Evolutionary conservation across 2,888 invertebrate species (phyloP).

Genomic region (Leptinotarsa rubiginosa): DNA sequence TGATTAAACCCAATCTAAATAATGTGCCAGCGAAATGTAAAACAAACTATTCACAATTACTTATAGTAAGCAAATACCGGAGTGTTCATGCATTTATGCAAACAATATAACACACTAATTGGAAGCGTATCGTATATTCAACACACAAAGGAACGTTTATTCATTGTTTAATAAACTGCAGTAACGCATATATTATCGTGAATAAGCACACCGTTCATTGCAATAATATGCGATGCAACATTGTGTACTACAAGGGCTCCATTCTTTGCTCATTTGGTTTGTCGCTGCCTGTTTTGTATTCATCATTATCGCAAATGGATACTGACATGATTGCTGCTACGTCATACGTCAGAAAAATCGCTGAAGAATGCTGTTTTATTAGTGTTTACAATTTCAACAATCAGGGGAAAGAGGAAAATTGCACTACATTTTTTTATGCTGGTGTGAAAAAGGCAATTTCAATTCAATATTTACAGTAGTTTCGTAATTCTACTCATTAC

Average conservation of each 20-base stretch:
- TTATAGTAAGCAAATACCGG: conserved; percentile 44
- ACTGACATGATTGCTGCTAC: neutral
- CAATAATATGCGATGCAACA: conserved; percentile 41
- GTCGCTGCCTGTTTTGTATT: conserved; percentile 21
- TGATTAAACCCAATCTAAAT: conserved; percentile 34
- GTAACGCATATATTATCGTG: conserved; percentile 45
- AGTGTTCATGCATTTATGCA: conserved; percentile 45
- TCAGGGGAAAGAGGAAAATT: too few relatives aligned
- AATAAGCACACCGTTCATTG: conserved; percentile 41
- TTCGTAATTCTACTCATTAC: too few relatives aligned
- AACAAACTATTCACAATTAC: conserved; percentile 44
- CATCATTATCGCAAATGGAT: neutral
- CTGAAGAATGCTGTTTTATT: too few relatives aligned
- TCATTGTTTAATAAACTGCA: conserved; percentile 51
- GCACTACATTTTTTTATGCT: too few relatives aligned
- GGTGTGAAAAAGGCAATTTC: too few relatives aligned
- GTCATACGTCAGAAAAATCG: too few relatives aligned
- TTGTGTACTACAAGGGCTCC: conserved; percentile 35
- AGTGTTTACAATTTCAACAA: too few relatives aligned
- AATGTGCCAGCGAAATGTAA: conserved; percentile 35
- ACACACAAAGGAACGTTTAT: conserved; percentile 44
- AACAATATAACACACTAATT: conserved; percentile 34
- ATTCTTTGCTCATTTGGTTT: conserved; percentile 35
- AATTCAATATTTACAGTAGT: too few relatives aligned
- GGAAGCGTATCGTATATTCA: conserved; percentile 32